Base-by-base conservation (phyloP, 2,888 invertebrate genomes). In the Nephrotoma guestfalica region DNA sequence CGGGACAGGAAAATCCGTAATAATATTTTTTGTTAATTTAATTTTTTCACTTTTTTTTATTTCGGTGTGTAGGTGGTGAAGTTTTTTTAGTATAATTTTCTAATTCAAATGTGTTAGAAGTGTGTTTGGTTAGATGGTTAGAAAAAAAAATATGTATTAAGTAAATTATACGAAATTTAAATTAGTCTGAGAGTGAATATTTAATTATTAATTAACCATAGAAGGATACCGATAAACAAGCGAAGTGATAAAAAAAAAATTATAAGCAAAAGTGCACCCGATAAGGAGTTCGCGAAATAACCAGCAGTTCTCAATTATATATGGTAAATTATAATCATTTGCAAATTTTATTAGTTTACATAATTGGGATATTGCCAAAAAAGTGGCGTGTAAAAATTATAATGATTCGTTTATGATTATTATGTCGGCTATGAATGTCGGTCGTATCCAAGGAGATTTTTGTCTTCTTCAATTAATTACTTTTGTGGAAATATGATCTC, bases 311-410 rank as follows among this genome's bases (percentile, higher is more conserved):
- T 30, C 9, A 9, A 71, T 71, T 71, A 9, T 71, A 71, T 71
- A 71, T 71, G 71, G 71, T 71, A 71, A 71, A 30, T 71, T 71
- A 71, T 30, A 71, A 9, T 30, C 18, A 30, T 71, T 30, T 71
- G 18, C 30, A 71, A 71, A 30, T 71, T 71, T 71, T 71, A 30
- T 71, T 30, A 71, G 9, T 71, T 30, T 47, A 71, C 71, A 71
- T 71, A 71, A 71, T 84, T 84, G 84, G 84, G 41, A n/a, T 84
- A 41, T 41, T 84, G 84, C 84, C 84, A 84, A 84, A 84, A 84
- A 41, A 41, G 84, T 84, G 41, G 84, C 84, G 84, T 84, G 71
- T 71, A 30, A 71, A 30, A 71, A 71, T 9, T 71, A 71, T 30
- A 71, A 71, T 71, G 30, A 71, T 71, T 71, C 71, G 71, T 71